Conservation (phyloP, 2,888 invertebrate genomes). For the Sarcophaga caerulescens region DNA sequence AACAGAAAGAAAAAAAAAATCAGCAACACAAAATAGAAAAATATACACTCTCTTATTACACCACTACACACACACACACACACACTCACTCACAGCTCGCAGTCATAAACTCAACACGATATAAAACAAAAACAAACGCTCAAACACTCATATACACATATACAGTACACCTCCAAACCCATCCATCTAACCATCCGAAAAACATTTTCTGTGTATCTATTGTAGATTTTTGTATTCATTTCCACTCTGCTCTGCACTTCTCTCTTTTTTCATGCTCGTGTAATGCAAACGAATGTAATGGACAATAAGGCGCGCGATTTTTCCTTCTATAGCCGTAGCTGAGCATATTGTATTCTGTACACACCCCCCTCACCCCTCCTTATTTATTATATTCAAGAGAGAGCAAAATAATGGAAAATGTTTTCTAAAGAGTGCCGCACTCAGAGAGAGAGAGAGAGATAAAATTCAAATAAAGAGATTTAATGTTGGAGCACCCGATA, state of each 20-base stretch:
- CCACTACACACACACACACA: neutral
- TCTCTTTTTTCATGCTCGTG: neutral
- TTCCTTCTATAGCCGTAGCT: constrained; percentile 40
- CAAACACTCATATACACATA: neutral
- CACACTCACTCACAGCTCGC: neutral
- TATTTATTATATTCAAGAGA: constrained; percentile 46
- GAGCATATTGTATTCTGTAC: neutral
- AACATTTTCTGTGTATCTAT: constrained; percentile 67
- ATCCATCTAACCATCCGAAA: constrained; percentile 49
- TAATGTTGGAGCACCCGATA: neutral
- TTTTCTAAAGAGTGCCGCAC: neutral
- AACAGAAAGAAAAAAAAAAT: neutral
- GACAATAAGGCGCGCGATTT: constrained; percentile 65
- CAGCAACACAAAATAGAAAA: neutral
- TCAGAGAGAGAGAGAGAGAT: constrained; percentile 34
- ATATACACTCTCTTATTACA: neutral
- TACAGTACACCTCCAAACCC: constrained; percentile 43
- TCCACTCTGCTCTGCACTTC: neutral
- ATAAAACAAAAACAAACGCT: neutral
- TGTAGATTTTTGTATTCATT: constrained; percentile 69
- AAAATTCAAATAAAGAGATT: constrained; percentile 13
- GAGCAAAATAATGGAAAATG: constrained; percentile 1
- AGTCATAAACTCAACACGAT: neutral
- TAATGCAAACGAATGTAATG: constrained; percentile 43
- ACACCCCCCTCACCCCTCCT: neutral